Conservation (phyloP, 2,113 vertebrate genomes). For the Notothenia rossii region DNA sequence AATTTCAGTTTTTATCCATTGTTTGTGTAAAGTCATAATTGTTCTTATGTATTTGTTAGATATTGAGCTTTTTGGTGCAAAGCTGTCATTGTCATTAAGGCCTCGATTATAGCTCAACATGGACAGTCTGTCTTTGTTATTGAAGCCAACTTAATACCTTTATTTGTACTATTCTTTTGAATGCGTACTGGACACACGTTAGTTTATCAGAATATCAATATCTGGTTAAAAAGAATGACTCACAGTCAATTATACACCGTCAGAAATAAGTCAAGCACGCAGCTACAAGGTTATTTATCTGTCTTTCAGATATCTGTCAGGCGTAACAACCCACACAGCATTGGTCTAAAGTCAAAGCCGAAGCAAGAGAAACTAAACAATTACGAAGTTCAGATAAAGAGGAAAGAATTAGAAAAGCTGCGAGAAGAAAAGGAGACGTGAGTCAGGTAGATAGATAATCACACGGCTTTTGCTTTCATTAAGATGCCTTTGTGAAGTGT, state of each 20-base stretch:
- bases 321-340: not conserved
- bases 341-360: not conserved
- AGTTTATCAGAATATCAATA: not conserved
- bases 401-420: slow-evolving; percentile 33
- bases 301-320: not conserved
- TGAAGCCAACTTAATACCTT: not conserved
- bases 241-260: not conserved
- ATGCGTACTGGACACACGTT: not conserved
- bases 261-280: not conserved
- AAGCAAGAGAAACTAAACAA: not conserved
- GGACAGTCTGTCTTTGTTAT: not conserved
- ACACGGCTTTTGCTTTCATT: slow-evolving; percentile 39
- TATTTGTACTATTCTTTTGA: not conserved
- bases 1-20: not conserved
- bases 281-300: not conserved
- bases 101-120: not conserved
- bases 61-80: not conserved
- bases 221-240: not conserved
- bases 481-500: slow-evolving; percentile 52
- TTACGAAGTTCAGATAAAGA: slow-evolving; percentile 11
- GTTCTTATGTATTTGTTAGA: not conserved
- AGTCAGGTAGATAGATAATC: slow-evolving; percentile 49
- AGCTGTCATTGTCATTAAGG: not conserved
- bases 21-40: not conserved
- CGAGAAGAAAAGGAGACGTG: slow-evolving; percentile 22